Conservation (phyloP, 2,113 vertebrate genomes). For the Ceuthmochares aereus region DNA sequence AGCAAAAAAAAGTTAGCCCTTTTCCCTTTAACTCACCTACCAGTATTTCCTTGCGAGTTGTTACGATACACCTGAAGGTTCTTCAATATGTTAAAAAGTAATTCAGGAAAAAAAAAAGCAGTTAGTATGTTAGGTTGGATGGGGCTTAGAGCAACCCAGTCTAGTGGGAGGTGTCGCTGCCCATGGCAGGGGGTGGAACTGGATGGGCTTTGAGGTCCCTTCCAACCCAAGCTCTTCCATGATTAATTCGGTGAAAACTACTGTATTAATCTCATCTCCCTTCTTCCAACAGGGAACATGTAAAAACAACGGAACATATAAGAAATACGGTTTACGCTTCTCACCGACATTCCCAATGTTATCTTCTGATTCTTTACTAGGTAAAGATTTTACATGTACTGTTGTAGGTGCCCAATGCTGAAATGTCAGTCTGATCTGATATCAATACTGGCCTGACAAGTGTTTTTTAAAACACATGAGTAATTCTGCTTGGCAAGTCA, state of each 20-base stretch:
- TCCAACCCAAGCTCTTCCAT: no score
- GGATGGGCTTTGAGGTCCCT: no score
- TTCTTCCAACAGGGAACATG: not conserved
- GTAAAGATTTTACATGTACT: not conserved
- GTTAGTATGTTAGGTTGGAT: accelerated
- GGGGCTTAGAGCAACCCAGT: no score
- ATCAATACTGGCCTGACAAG: not conserved
- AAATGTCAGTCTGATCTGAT: not conserved
- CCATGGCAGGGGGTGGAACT: no score
- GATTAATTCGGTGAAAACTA: no score
- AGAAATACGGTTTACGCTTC: not conserved
- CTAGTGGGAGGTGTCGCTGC: no score
- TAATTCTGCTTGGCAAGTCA: not conserved
- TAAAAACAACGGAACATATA: not conserved
- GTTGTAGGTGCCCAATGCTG: not conserved
- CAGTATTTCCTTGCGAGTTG: no score
- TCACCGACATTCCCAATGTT: not conserved
- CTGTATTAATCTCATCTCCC: not conserved
- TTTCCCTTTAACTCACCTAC: not conserved
- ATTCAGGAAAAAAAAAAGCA: not conserved
- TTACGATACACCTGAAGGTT: not conserved
- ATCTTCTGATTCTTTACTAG: not conserved
- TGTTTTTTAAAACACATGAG: not conserved
- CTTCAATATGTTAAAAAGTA: not conserved
- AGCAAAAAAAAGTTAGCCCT: not conserved